Base-by-base conservation (phyloP, 2,888 invertebrate genomes). In the Alitta virens region DNA sequence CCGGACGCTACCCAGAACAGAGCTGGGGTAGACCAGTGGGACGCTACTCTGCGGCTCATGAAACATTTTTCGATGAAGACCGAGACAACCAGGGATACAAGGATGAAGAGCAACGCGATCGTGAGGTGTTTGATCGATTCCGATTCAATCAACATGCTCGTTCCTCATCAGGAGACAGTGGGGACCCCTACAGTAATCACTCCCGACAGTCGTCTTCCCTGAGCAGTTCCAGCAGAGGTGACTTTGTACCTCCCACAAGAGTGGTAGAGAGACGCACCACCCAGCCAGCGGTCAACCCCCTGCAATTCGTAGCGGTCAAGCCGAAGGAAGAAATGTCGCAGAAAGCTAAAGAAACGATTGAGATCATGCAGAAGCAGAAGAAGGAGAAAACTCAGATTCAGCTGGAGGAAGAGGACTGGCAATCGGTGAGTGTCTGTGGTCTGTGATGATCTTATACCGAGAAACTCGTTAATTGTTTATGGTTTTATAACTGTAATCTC, bases 231-330 rank as follows among this genome's bases (percentile, higher is more conserved):
- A 18, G 14, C 9, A 16, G 42, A 16, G 54, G 65, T 2, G 75
- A 74, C 27, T 66, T 60, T 62, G 66, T 70, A 60, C 62, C 74
- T 25, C 57, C 63, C 1, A 21, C 38, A 24, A 23, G n/a, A 1
- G 18, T 5, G 9, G 38, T 23, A 23, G 62, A 63, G 12, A 66
- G 62, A 7, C 65, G 71, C n/a, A 66, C 71, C 3, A 71, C 71
- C 26, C 63, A 70, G 0, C 56, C 66, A 1, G 50, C 66, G 0
- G 56, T 66, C 14, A 75, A 81, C 63, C 78, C 80, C 1, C 68
- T 79, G 53, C 79, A 80, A 73, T 81, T 80, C 69, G 70, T 80
- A 43, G 76, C 78, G 66, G 60, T 64, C 14, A 69, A 68, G 46
- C 66, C 70, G 18, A 72, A 74, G 21, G 68, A 69, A 3, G 69